These are phyloP conservation scores for Idaea straminata DNA, from an alignment of 2,888 invertebrate genomes.

Conservation along the genomic window DNA sequence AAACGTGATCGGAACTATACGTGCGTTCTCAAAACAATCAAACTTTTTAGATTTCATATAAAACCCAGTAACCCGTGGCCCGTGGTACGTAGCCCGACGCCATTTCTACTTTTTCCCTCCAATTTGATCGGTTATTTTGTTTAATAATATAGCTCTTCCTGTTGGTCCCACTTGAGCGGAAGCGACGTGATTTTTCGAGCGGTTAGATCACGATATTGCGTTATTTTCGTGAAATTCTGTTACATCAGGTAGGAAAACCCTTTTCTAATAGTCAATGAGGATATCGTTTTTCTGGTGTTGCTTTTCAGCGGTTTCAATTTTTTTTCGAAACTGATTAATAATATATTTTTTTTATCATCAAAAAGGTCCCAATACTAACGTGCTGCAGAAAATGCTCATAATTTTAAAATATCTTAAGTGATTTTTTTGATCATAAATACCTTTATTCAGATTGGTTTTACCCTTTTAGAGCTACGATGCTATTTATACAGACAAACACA, in stretches of 20 bases:
- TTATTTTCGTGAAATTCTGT: neutral
- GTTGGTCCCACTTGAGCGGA: neutral
- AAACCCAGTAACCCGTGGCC: neutral
- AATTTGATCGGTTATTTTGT: slow-evolving; percentile 1
- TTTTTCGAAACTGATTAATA: too few species aligned
- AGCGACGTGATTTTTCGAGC: neutral
- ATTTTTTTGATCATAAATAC: too few species aligned
- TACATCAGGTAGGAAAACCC: neutral
- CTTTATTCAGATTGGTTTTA: too few species aligned
- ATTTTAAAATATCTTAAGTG: too few species aligned
- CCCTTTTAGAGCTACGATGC: too few species aligned
- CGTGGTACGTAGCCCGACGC: neutral
- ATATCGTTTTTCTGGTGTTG: too few species aligned
- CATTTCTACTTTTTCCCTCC: neutral
- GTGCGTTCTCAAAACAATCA: neutral
- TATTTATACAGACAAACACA: too few species aligned
- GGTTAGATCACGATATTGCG: neutral
- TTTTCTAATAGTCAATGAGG: neutral
- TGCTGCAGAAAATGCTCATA: too few species aligned
- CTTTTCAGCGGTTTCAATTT: too few species aligned
- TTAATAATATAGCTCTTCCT: neutral
- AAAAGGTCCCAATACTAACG: too few species aligned
- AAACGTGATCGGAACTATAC: neutral
- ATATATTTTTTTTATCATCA: too few species aligned
- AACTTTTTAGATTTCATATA: neutral